phyloP scores from a whole-genome alignment of 2,888 invertebrate species.

The Dascillus cervinus region DNA sequence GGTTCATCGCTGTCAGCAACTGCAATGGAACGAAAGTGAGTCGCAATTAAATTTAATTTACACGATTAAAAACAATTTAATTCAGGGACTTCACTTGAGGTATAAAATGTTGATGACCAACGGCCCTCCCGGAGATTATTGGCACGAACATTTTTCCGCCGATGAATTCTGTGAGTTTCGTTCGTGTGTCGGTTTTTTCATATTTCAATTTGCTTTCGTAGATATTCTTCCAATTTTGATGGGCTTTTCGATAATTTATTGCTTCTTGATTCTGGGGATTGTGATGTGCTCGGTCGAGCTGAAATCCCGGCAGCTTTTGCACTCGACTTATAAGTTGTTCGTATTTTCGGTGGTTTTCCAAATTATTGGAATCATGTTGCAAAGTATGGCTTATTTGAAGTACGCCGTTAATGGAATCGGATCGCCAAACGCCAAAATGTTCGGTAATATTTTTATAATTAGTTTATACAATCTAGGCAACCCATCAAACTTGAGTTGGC shows the following conservation, averaged over 20 bases:
- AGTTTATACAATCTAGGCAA: too few species aligned
- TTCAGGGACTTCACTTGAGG: constrained; percentile 66
- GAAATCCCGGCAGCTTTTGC: constrained; percentile 71
- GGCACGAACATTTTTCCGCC: constrained; percentile 87
- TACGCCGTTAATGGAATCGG: constrained; percentile 71
- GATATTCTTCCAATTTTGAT: constrained; percentile 80
- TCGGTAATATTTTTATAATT: too few species aligned
- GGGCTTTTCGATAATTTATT: constrained; percentile 64
- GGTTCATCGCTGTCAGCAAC: constrained; percentile 84
- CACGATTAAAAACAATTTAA: background rate
- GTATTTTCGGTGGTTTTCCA: constrained; percentile 64
- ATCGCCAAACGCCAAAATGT: constrained; percentile 41
- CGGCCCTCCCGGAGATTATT: constrained; percentile 68
- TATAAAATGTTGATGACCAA: constrained; percentile 87
- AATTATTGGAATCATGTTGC: constrained; percentile 59
- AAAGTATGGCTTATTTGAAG: constrained; percentile 63
- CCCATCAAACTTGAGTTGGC: too few species aligned
- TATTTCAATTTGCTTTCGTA: constrained; percentile 40
- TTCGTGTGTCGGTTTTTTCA: too few species aligned
- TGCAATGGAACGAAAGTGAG: constrained; percentile 60
- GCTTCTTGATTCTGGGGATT: constrained; percentile 62
- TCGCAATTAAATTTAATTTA: constrained; percentile 4
- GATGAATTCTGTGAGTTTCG: constrained; percentile 82
- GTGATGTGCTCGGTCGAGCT: constrained; percentile 69
- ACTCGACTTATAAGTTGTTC: constrained; percentile 83